Conservation (phyloP, 1,140 invertebrate species). For the Heliconius melpomene region DNA sequence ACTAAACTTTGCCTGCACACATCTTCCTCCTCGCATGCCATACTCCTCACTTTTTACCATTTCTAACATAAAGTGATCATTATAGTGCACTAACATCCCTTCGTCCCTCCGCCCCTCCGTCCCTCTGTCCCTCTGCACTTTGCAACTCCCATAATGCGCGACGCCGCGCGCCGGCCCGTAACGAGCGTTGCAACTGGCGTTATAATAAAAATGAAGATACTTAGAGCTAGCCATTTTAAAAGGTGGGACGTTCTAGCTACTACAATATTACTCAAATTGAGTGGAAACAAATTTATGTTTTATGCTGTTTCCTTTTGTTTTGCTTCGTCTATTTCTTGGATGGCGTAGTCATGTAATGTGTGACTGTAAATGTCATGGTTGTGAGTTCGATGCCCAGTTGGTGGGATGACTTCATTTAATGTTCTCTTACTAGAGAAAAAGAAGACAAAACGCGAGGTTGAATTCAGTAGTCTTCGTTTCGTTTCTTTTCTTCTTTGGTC, state of each 20-base stretch:
- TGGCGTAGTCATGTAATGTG: too few relatives aligned
- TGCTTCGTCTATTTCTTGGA: background rate
- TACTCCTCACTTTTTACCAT: background rate
- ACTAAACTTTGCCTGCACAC: background rate
- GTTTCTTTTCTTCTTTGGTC: too few relatives aligned
- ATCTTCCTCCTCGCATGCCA: conserved; percentile 4
- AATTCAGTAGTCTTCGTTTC: too few relatives aligned
- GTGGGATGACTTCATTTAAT: too few relatives aligned
- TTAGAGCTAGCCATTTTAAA: conserved; percentile 21
- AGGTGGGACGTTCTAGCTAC: conserved; percentile 3
- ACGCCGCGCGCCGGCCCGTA: conserved; percentile 20
- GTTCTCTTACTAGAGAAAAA: too few relatives aligned
- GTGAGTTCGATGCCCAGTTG: too few relatives aligned
- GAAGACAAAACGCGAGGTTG: too few relatives aligned
- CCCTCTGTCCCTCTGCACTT: conserved; percentile 33
- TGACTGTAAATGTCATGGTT: too few relatives aligned
- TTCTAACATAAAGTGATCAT: conserved; percentile 37
- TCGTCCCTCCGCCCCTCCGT: conserved; percentile 23
- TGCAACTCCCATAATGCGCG: conserved; percentile 31
- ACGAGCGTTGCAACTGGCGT: conserved; percentile 33
- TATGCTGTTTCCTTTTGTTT: background rate
- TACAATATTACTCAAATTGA: background rate
- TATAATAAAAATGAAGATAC: conserved; percentile 39
- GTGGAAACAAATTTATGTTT: conserved; percentile 2
- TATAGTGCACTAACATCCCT: conserved; percentile 34